Evolutionary conservation across 2,113 vertebrate species (phyloP).

Genomic region (Tupaia tana): DNA sequence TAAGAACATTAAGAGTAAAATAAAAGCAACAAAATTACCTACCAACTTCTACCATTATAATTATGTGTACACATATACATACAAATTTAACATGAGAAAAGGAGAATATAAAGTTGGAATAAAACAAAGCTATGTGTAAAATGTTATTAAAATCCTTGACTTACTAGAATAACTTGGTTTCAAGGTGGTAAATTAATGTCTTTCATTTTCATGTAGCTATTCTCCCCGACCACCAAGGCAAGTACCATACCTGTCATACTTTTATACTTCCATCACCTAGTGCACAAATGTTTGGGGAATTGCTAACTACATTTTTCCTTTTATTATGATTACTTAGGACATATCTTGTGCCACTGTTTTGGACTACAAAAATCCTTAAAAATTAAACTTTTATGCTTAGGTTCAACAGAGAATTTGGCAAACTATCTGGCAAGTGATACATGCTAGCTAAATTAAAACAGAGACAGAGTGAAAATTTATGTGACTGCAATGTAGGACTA

Average conservation of each 20-base stretch:
- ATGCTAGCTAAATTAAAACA: constrained; percentile 28
- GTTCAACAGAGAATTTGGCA: neutral
- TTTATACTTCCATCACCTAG: neutral
- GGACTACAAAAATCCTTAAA: neutral
- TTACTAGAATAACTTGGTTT: neutral
- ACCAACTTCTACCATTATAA: neutral
- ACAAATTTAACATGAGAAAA: neutral
- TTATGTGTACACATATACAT: neutral
- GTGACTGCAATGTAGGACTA: neutral
- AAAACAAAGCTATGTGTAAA: neutral
- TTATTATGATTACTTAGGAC: neutral
- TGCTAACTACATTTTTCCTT: neutral
- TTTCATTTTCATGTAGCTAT: neutral
- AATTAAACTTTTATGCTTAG: constrained; percentile 14
- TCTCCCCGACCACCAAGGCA: neutral
- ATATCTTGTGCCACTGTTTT: neutral
- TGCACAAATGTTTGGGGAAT: neutral
- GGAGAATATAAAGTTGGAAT: neutral
- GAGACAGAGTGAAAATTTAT: neutral
- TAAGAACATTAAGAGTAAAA: neutral
- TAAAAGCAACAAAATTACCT: neutral
- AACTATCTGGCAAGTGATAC: constrained; percentile 18
- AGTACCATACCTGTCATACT: too few species aligned
- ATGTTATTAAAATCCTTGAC: neutral
- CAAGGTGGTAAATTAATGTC: neutral